phyloP scores from a whole-genome alignment of 2,888 invertebrate species.

The Nephrotoma guestfalica region DNA sequence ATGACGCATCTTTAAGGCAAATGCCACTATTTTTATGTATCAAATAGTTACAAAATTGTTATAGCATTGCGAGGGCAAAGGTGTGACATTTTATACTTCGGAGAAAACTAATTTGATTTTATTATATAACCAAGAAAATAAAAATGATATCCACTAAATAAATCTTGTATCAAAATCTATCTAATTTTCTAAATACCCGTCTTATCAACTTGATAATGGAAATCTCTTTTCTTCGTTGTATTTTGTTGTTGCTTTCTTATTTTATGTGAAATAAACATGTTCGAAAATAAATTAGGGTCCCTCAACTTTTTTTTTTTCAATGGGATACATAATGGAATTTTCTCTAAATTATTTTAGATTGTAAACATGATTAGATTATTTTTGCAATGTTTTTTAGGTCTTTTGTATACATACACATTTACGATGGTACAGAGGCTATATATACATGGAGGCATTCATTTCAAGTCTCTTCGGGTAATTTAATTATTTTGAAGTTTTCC shows the following conservation, averaged over 20 bases:
- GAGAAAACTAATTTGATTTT: too few species aligned
- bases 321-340: neutral
- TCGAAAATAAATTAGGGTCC: neutral
- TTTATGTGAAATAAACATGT: neutral
- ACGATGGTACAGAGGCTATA: neutral
- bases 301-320: neutral
- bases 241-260: neutral
- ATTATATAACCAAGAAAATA: neutral
- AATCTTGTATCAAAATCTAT: neutral
- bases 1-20: too few species aligned
- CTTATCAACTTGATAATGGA: neutral
- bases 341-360: neutral
- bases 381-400: neutral
- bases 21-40: too few species aligned
- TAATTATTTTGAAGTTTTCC: neutral
- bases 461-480: neutral
- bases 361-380: neutral
- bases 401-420: neutral
- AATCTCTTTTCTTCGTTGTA: neutral
- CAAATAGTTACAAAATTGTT: too few species aligned
- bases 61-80: too few species aligned
- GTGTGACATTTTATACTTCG: too few species aligned
- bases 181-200: neutral
- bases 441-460: neutral
- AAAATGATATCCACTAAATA: neutral